These are phyloP conservation scores for Hypotaenidia okinawae DNA, from an alignment of 2,797 vertebrate species.

Conservation along the genomic window DNA sequence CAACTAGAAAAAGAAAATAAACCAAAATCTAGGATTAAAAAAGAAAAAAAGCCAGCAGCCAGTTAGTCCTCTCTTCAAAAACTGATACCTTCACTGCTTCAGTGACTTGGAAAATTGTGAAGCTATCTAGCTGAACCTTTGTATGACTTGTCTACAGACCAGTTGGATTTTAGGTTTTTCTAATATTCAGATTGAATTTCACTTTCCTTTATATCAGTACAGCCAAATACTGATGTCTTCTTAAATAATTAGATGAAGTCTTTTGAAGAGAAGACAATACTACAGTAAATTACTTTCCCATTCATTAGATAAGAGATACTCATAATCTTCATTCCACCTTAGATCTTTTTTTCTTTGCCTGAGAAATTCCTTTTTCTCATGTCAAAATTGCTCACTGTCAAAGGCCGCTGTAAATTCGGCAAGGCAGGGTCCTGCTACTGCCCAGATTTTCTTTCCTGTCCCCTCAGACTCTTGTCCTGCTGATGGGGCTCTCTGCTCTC, in stretches of 20 bases:
- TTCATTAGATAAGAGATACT: background rate
- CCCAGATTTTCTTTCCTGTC: background rate
- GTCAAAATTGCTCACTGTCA: background rate
- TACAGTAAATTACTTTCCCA: background rate
- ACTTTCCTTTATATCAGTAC: background rate
- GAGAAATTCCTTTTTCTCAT: background rate
- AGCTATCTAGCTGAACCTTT: conserved; percentile 28
- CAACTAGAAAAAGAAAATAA: background rate
- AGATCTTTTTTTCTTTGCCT: background rate
- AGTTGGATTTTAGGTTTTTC: conserved; percentile 29
- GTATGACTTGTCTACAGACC: background rate
- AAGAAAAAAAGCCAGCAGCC: background rate
- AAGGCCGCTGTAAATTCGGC: background rate
- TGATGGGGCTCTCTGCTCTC: background rate
- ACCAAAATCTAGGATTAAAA: background rate
- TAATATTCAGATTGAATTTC: conserved; percentile 1
- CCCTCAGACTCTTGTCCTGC: background rate
- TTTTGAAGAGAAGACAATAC: background rate
- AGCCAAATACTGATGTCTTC: background rate
- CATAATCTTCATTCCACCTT: background rate
- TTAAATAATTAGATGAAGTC: background rate
- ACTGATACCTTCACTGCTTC: conserved; percentile 23
- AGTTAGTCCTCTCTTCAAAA: conserved; percentile 22
- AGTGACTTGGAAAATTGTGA: conserved; percentile 60
- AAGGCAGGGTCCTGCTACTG: background rate